Base-by-base conservation (phyloP, 2,797 vertebrate genomes). In the Ibycter americanus region DNA sequence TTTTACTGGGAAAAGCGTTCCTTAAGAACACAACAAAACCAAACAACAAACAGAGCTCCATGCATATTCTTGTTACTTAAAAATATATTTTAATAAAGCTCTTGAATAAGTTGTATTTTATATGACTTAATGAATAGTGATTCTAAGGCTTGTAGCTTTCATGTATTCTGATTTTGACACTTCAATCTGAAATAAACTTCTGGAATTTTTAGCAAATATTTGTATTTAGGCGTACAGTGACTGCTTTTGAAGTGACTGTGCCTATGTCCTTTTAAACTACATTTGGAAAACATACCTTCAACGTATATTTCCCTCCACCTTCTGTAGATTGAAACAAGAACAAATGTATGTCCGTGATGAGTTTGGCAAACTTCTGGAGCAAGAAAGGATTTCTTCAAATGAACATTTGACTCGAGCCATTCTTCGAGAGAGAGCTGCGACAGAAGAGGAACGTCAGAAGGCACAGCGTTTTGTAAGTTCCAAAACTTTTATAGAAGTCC, bases 341-440 rank as follows among this genome's bases (percentile, higher is more conserved):
- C 96, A 97, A 8, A 80, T 8, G 19, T 87, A 94, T 0, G 31
- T 94, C 4, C 98, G 90, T 13, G 98, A 98, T 13, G 98, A 99
- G 92, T 97, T 99, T 61, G 98, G 98, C 59, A 98, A 97, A 72
- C 98, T 99, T 31, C 98, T 99, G 90, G 98, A 99, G 3, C 82
- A 78, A 36, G 99, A 99, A 91, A 97, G 98, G 61, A 90, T 98
- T 5, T 61, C 94, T 31, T 97, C 98, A 6, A 98, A 98, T 3
- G 99, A 99, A 73, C 98, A 98, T 93, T 77, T 99, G 91, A 98
- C 99, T 71, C 98, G 99, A 67, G 98, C 99, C 29, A 89, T 99
- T 32, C 96, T 99, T 1, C 98, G 98, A 5, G 99, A 99, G 97
- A 97, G 99, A 90, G 97, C 99, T 38, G 94, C 97, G 3, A 97